phyloP scores from a whole-genome alignment of 2,888 invertebrate genomes.

The Cheilosia vernalis region DNA sequence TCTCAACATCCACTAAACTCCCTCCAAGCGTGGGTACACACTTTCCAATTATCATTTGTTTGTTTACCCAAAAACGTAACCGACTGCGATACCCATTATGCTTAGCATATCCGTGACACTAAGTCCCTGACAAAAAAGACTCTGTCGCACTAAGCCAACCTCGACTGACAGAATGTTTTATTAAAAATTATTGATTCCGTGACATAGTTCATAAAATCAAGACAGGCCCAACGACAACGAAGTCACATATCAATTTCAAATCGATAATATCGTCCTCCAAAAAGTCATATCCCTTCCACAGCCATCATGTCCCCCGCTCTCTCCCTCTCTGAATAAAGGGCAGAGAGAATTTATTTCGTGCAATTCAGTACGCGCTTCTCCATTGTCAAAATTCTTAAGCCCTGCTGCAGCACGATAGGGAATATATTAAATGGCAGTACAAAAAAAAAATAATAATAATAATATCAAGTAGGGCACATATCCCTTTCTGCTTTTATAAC shows the following conservation, averaged over 20 bases:
- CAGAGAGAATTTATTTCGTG: slow-evolving; percentile 59
- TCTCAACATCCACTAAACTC: too few relatives aligned
- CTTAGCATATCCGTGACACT: slow-evolving; percentile 19
- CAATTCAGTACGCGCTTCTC: slow-evolving; percentile 67
- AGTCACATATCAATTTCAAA: slow-evolving; percentile 68
- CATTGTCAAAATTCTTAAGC: slow-evolving; percentile 60
- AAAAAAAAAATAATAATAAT: slow-evolving; percentile 33
- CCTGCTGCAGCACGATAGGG: slow-evolving; percentile 34
- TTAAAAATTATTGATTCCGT: slow-evolving; percentile 74
- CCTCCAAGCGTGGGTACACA: too few relatives aligned
- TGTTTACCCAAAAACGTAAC: slow-evolving; percentile 48
- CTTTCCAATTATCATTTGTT: too few relatives aligned
- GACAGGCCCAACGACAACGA: slow-evolving; percentile 69
- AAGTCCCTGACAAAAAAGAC: not conserved
- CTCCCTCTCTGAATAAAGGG: not conserved
- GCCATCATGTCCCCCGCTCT: not conserved
- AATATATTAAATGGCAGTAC: slow-evolving; percentile 62
- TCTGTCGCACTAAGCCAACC: not conserved
- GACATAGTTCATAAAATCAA: slow-evolving; percentile 74
- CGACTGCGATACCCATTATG: slow-evolving; percentile 58
- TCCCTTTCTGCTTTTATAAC: slow-evolving; percentile 32
- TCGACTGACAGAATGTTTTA: slow-evolving; percentile 66
- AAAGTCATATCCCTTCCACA: slow-evolving; percentile 30
- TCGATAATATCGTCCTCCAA: slow-evolving; percentile 55
- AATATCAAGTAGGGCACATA: slow-evolving; percentile 56